Base-by-base conservation (phyloP, 2,797 vertebrate genomes). In the Ataeniobius toweri region DNA sequence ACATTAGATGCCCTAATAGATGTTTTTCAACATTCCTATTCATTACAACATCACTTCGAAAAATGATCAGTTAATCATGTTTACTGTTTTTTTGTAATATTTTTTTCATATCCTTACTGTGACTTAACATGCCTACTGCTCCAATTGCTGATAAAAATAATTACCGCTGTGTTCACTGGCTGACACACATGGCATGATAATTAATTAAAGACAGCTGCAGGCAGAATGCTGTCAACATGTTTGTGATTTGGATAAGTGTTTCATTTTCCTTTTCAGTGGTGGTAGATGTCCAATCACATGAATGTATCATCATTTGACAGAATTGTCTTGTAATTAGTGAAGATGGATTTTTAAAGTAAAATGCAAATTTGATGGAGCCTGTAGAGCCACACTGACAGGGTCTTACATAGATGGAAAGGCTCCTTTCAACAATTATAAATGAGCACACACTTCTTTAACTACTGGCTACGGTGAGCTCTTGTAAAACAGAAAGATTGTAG, bases 241-340 rank as follows among this genome's bases (percentile, higher is more conserved):
- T 82, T 70, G 73, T 83, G 78, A 78, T 67, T 79, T 50, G 56
- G 65, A 9, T 77, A 77, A 85, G 77, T 73, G 61, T 83, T 85
- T 65, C 56, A 55, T 86, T 84, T 84, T 84, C 41, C 74, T 58
- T 65, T 41, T 50, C 65, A 48, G 36, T 56, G 18, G 39, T 74
- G 44, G 61, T 79, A 13, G 4, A 41, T 68, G 74, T 69, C 67
- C 73, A n/a, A 69, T 84, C 63, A 81, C 81, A 76, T 70, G 71
- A 20, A 74, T 44, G 55, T 24, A 28, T 88, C 70, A 78, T 87
- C 59, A 50, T 81, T 83, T 53, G 55, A 68, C 63, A 73, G 13
- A 81, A 73, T 88, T 20, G 76, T 85, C 80, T 83, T 71, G 71
- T 77, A 76, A 84, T 87, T 81, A 69, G 76, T 80, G 59, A 77